These are phyloP conservation scores for Acrobasis suavella DNA, from an alignment of 2,888 invertebrate genomes.

Conservation along the genomic window DNA sequence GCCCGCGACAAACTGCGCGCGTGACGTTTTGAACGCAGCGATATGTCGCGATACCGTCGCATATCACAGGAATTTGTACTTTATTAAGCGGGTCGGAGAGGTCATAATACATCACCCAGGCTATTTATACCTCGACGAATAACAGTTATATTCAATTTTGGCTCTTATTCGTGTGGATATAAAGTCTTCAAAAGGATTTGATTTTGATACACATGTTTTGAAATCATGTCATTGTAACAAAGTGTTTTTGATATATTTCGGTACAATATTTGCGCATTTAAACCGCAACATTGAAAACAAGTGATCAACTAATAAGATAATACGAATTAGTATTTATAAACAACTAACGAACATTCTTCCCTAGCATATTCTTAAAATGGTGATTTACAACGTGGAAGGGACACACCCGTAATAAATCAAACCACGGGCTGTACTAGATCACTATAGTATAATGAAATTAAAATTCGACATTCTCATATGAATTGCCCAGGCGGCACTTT, in stretches of 20 bases:
- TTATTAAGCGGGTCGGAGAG: conserved; percentile 29
- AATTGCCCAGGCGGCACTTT: too few species aligned
- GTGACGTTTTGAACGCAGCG: conserved; percentile 69
- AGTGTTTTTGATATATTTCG: conserved; percentile 3
- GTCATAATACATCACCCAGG: conserved; percentile 24
- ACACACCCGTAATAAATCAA: too few species aligned
- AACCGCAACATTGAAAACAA: background rate
- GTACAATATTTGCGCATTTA: background rate
- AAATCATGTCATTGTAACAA: conserved; percentile 15
- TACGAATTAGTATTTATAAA: too few species aligned
- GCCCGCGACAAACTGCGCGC: conserved; percentile 72
- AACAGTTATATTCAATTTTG: conserved; percentile 1
- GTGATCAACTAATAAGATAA: too few species aligned
- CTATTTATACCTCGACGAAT: background rate
- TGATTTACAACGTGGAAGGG: too few species aligned
- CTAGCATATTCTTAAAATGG: too few species aligned
- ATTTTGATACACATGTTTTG: background rate
- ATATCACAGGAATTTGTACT: conserved; percentile 40
- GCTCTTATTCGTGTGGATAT: background rate
- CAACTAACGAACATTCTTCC: too few species aligned
- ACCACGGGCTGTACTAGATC: too few species aligned
- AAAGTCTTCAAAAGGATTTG: background rate
- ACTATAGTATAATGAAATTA: too few species aligned
- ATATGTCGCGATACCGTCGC: conserved; percentile 60
- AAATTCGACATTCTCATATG: too few species aligned